These are phyloP conservation scores for Melipona bicolor DNA, from an alignment of 2,888 invertebrate genomes.

Conservation along the genomic window DNA sequence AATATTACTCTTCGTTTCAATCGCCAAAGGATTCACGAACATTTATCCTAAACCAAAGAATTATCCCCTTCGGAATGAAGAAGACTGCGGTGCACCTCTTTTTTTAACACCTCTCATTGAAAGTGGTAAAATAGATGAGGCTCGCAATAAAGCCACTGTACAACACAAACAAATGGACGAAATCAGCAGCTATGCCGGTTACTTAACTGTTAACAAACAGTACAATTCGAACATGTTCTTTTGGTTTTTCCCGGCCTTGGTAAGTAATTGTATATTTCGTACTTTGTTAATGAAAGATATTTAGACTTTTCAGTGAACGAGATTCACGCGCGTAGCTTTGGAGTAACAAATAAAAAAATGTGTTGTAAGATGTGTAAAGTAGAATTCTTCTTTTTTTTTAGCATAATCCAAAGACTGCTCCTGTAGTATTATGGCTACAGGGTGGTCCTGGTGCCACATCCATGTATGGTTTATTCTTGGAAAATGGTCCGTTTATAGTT, in stretches of 20 bases:
- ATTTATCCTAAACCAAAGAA: slow-evolving; percentile 78
- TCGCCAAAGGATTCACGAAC: slow-evolving; percentile 56
- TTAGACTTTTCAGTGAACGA: no score
- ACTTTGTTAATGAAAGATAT: not conserved
- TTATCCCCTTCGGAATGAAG: slow-evolving; percentile 55
- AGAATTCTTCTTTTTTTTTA: slow-evolving; percentile 52
- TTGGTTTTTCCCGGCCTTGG: slow-evolving; percentile 94
- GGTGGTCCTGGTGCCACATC: slow-evolving; percentile 94
- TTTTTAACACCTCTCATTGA: slow-evolving; percentile 91
- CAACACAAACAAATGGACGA: slow-evolving; percentile 86
- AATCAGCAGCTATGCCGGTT: slow-evolving; percentile 91
- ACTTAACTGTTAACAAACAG: slow-evolving; percentile 92
- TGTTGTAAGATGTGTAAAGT: not conserved
- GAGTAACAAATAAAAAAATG: not conserved
- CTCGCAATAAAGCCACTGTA: slow-evolving; percentile 86
- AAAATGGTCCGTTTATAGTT: slow-evolving; percentile 91
- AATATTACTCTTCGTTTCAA: slow-evolving; percentile 19
- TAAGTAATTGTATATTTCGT: slow-evolving; percentile 53
- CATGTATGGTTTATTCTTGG: slow-evolving; percentile 91
- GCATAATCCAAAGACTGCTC: slow-evolving; percentile 86
- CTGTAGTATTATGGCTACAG: slow-evolving; percentile 93
- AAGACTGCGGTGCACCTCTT: slow-evolving; percentile 86
- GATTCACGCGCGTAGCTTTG: not conserved
- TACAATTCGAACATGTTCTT: slow-evolving; percentile 94
- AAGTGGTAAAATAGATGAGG: slow-evolving; percentile 89